Conservation (phyloP, 2,113 vertebrate genomes). For the Lepisosteus osseus region DNA sequence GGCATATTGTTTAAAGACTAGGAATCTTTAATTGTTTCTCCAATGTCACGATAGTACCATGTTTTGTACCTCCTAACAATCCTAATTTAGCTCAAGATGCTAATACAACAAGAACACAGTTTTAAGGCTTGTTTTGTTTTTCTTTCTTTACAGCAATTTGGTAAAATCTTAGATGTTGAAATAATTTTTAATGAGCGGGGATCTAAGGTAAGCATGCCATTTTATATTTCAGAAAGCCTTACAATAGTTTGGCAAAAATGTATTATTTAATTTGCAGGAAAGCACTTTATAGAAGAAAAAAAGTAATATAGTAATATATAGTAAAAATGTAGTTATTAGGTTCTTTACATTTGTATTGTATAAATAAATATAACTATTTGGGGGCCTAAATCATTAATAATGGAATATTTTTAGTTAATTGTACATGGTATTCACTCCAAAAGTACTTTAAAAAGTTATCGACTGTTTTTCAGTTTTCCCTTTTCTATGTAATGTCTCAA, state of each 20-base stretch:
- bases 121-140: not conserved
- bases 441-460: no score
- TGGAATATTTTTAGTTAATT: no score
- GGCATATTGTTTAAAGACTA: no score
- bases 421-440: no score
- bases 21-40: no score
- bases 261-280: not conserved
- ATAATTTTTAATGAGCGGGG: slow-evolving; percentile 94
- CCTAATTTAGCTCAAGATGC: not conserved
- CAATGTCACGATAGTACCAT: no score
- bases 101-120: not conserved
- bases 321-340: no score
- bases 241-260: slow-evolving; percentile 14
- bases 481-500: no score
- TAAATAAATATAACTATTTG: slow-evolving; percentile 10
- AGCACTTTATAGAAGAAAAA: not conserved
- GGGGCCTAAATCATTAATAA: not conserved
- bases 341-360: not conserved
- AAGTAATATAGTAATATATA: no score
- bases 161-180: slow-evolving; percentile 97
- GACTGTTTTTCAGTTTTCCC: no score
- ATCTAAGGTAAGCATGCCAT: slow-evolving; percentile 80
- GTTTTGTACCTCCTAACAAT: no score
- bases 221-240: slow-evolving; percentile 16
- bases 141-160: slow-evolving; percentile 88